phyloP scores from a whole-genome alignment of 2,888 invertebrate species.

The Agrotis clavis region DNA sequence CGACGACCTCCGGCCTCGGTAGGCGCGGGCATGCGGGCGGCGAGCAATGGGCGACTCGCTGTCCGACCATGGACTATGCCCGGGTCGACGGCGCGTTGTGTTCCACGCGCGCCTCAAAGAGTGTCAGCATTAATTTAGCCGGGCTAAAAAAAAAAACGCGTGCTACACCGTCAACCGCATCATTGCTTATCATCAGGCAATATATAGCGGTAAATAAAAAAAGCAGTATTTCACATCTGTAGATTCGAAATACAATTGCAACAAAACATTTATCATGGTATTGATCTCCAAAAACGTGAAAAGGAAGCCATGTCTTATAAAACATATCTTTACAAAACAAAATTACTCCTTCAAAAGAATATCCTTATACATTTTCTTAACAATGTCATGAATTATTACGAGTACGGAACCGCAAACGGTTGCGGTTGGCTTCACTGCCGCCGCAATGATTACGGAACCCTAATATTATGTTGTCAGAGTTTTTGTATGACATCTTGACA shows the following conservation, averaged over 20 bases:
- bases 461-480: slow-evolving; percentile 57
- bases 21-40: too few relatives aligned
- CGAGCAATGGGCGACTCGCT: too few relatives aligned
- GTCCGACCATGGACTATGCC: too few relatives aligned
- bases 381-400: slow-evolving; percentile 56
- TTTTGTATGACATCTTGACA: slow-evolving; percentile 29
- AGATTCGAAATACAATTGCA: not conserved
- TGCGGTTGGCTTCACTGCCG: slow-evolving; percentile 53
- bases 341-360: slow-evolving; percentile 16
- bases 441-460: slow-evolving; percentile 37
- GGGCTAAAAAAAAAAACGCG: too few relatives aligned
- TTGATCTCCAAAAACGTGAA: not conserved
- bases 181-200: too few relatives aligned
- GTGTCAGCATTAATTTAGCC: too few relatives aligned
- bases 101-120: too few relatives aligned
- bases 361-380: slow-evolving; percentile 49
- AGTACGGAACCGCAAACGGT: slow-evolving; percentile 53
- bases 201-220: too few relatives aligned
- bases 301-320: not conserved
- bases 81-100: too few relatives aligned
- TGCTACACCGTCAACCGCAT: too few relatives aligned
- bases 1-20: too few relatives aligned
- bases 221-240: not conserved
- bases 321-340: slow-evolving; percentile 9
- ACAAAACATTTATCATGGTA: not conserved